Evolutionary conservation across 2,797 vertebrate genomes (phyloP).

Genomic region (Ataeniobius toweri): DNA sequence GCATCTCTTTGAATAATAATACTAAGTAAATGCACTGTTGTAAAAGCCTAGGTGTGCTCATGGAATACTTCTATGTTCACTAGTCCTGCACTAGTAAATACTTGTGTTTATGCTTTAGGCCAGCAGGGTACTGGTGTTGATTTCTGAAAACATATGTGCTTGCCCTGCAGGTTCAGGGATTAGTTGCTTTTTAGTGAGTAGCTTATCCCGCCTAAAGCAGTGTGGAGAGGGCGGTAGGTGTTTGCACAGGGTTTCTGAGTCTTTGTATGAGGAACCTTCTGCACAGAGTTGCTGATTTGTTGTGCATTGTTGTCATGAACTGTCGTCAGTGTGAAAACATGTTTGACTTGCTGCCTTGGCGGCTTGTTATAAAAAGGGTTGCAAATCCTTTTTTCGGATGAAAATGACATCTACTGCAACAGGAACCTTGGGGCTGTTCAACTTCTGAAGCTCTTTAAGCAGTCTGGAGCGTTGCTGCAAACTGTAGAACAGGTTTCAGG

Average conservation of each 20-base stretch:
- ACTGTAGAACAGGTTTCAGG: not conserved
- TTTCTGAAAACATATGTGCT: constrained; percentile 27
- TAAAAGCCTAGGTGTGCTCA: not conserved
- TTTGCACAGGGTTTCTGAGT: constrained; percentile 9
- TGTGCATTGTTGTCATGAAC: constrained; percentile 13
- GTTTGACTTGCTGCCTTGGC: constrained; percentile 11
- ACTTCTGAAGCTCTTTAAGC: not conserved
- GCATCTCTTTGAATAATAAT: not conserved
- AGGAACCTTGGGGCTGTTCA: not conserved
- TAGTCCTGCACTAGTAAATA: not conserved
- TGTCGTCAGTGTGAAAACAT: constrained; percentile 29
- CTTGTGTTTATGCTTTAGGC: not conserved
- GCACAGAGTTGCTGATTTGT: constrained; percentile 8
- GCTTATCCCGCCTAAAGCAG: constrained; percentile 27
- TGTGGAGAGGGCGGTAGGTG: constrained; percentile 8
- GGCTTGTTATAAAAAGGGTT: not conserved
- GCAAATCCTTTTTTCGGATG: not conserved
- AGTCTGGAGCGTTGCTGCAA: not conserved
- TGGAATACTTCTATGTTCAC: not conserved
- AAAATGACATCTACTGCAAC: not conserved
- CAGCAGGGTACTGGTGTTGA: not conserved
- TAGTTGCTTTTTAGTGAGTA: constrained; percentile 24
- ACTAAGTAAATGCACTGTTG: not conserved
- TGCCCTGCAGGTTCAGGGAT: constrained; percentile 35
- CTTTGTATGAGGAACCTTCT: not conserved